phyloP scores from a whole-genome alignment of 2,797 vertebrate genomes.

The Loriculus beryllinus region DNA sequence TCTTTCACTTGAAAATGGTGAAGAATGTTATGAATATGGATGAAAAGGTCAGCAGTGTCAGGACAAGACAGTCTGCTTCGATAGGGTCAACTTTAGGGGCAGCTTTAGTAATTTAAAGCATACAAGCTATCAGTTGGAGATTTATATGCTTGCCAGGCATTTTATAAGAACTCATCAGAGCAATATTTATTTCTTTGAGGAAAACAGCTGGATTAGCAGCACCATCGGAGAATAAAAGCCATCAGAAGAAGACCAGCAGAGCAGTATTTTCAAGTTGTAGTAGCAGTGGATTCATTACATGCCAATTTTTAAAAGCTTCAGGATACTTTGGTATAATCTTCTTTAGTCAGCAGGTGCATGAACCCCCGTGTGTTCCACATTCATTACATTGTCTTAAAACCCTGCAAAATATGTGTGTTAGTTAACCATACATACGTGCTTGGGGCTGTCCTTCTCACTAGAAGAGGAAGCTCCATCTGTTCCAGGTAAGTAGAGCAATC shows the following conservation, averaged over 20 bases:
- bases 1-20: background rate
- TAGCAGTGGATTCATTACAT: background rate
- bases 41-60: background rate
- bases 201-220: background rate
- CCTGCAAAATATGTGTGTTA: background rate
- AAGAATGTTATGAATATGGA: background rate
- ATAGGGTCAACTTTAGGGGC: background rate
- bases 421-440: background rate
- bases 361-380: background rate
- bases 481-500: background rate
- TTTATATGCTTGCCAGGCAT: background rate
- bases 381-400: background rate
- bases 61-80: background rate
- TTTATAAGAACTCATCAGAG: constrained; percentile 2
- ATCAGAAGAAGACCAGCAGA: background rate
- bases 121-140: background rate
- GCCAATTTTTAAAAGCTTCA: constrained; percentile 7
- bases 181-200: background rate
- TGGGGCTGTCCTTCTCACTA: background rate
- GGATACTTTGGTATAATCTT: background rate
- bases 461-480: background rate
- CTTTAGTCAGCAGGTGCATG: constrained; percentile 8
- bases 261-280: background rate
- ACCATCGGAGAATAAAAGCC: background rate
- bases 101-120: constrained; percentile 21